These are phyloP conservation scores for Parnassius smintheus DNA, from an alignment of 2,888 invertebrate genomes.

Conservation along the genomic window DNA sequence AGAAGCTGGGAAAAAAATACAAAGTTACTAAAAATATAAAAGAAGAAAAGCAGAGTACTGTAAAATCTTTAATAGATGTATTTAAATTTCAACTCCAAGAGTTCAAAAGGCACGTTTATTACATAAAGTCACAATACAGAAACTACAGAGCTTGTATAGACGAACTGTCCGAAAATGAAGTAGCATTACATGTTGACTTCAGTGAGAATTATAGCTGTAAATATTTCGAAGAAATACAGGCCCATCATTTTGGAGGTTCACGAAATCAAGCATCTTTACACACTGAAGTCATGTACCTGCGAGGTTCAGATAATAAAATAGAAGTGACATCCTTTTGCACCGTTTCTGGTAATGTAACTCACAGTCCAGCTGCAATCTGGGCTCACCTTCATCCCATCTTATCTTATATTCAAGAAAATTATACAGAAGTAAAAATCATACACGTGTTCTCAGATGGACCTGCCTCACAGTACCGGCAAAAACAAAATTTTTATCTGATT, in stretches of 20 bases:
- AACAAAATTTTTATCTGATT: slow-evolving; percentile 12
- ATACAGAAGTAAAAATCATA: slow-evolving; percentile 4
- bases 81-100: neutral
- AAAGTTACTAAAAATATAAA: slow-evolving; percentile 1
- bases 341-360: slow-evolving; percentile 12
- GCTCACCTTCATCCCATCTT: slow-evolving; percentile 20
- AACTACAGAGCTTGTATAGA: slow-evolving; percentile 3
- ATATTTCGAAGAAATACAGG: neutral
- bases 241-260: neutral
- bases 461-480: neutral
- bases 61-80: neutral
- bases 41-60: neutral
- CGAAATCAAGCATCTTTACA: slow-evolving; percentile 1
- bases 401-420: slow-evolving; percentile 10
- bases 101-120: neutral
- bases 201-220: neutral
- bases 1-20: neutral
- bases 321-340: slow-evolving; percentile 17
- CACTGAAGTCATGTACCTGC: neutral
- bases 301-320: slow-evolving; percentile 12
- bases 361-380: slow-evolving; percentile 20
- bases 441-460: no score
- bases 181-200: slow-evolving; percentile 11
- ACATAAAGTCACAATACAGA: slow-evolving; percentile 1
- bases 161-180: neutral